phyloP scores from a whole-genome alignment of 2,888 invertebrate species.

The Luperina nickerlii region DNA sequence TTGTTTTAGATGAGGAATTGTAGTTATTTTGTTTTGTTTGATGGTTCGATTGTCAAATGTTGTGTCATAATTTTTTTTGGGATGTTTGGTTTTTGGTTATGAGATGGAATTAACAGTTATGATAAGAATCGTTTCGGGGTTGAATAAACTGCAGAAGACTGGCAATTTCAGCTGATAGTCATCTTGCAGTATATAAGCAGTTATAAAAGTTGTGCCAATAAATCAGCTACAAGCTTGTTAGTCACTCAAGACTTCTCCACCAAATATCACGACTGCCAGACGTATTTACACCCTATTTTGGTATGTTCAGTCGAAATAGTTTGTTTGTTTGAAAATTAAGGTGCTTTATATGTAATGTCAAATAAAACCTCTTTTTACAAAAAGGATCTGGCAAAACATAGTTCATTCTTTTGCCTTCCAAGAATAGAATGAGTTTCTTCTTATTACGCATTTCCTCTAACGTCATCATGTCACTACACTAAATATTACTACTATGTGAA shows the following conservation, averaged over 20 bases:
- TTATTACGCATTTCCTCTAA: not conserved
- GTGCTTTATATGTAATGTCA: too few species aligned
- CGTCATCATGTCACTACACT: not conserved
- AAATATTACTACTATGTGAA: not conserved
- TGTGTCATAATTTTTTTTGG: slow-evolving; percentile 17
- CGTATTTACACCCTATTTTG: too few species aligned
- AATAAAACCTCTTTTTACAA: too few species aligned
- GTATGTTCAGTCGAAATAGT: too few species aligned
- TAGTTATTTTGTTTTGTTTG: slow-evolving; percentile 51
- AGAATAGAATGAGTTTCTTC: not conserved
- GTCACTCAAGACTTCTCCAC: not conserved
- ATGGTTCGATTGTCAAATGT: slow-evolving; percentile 62
- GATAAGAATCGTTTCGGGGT: not conserved
- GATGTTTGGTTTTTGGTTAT: not conserved
- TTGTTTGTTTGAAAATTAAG: too few species aligned
- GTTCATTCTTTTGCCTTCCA: not conserved
- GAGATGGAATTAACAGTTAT: not conserved
- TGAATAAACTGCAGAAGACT: not conserved
- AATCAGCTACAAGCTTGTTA: not conserved
- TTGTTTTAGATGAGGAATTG: slow-evolving; percentile 66
- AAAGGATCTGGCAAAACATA: not conserved
- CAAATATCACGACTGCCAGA: not conserved
- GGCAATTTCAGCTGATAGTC: not conserved
- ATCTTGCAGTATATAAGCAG: not conserved
- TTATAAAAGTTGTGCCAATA: not conserved